Base-by-base conservation (phyloP, 2,113 vertebrate species). In the Myiozetetes cayanensis region DNA sequence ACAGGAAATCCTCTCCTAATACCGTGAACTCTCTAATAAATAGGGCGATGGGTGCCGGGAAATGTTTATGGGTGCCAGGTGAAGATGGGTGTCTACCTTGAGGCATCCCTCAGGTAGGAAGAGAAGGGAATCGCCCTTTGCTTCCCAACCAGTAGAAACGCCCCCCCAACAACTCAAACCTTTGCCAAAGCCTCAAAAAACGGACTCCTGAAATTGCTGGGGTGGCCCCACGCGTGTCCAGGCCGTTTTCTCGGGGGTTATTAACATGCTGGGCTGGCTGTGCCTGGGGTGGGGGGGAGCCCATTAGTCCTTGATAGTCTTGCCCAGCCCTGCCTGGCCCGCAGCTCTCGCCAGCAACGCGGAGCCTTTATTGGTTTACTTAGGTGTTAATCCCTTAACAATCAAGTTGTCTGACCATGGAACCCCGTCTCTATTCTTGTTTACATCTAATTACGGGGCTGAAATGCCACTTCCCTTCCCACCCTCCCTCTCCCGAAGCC, bases 401-500 rank as follows among this genome's bases (percentile, higher is more conserved):
- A 98, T 97, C 90, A 85, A 93, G 87, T 77, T 95, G 97, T 97
- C 92, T 95, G 96, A 96, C 96, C 90, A 35, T 7, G 53, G 89
- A 93, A 77, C 73, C 97, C 96, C 92, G 94, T 95, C 96, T 96
- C 96, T 96, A 95, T 97, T 98, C 97, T 98, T 98, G 97, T 98
- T 98, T 98, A 97, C 96, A 96, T 97, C 98, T 98, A 98, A 98
- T 98, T 98, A 98, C 93, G 96, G 87, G 86, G 80, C 97, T 97
- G 90, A 97, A 97, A 97, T 95, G 88, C 96, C 97, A 91, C 96
- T 98, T 98, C 97, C 97, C 96, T 93, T 74, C 86, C 74, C 63
- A 88, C 58, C 65, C 49, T 22, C 21, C 11, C 6, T 14, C 19
- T 25, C 27, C 28, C 3, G 59, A 58, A 35, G 74, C 75, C 95